Conservation (phyloP, 2,113 vertebrate genomes). For the Vimba vimba region DNA sequence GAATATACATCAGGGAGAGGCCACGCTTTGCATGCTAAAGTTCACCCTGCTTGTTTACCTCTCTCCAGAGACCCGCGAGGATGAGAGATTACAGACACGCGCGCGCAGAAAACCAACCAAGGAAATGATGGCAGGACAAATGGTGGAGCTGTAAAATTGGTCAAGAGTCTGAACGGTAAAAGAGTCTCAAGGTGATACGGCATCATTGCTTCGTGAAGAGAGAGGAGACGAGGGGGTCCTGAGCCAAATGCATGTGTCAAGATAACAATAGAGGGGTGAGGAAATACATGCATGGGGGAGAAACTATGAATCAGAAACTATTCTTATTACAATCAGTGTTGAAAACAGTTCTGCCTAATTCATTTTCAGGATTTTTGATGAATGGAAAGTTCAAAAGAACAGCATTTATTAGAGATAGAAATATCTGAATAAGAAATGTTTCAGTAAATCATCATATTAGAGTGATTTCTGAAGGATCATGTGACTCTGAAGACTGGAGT, state of each 20-base stretch:
- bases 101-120: conserved; percentile 36
- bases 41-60: conserved; percentile 56
- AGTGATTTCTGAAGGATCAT: no score
- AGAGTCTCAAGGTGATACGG: conserved; percentile 33
- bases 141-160: conserved; percentile 30
- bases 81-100: conserved; percentile 50
- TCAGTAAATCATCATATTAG: no score
- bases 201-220: conserved; percentile 3
- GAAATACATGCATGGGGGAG: neutral
- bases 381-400: no score
- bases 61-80: conserved; percentile 48
- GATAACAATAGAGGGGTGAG: neutral
- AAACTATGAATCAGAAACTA: no score
- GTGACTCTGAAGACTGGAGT: no score
- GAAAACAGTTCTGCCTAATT: no score
- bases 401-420: no score
- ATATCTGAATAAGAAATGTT: no score
- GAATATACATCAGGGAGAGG: conserved; percentile 59
- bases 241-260: conserved; percentile 1
- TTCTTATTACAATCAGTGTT: no score
- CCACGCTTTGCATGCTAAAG: conserved; percentile 55
- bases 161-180: conserved; percentile 33
- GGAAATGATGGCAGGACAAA: conserved; percentile 48
- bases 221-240: conserved; percentile 7
- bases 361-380: no score